Evolutionary conservation across 2,888 invertebrate species (phyloP), one percentile per base, ranked within the genome.

Genomic region (Macropis europaea): DNA sequence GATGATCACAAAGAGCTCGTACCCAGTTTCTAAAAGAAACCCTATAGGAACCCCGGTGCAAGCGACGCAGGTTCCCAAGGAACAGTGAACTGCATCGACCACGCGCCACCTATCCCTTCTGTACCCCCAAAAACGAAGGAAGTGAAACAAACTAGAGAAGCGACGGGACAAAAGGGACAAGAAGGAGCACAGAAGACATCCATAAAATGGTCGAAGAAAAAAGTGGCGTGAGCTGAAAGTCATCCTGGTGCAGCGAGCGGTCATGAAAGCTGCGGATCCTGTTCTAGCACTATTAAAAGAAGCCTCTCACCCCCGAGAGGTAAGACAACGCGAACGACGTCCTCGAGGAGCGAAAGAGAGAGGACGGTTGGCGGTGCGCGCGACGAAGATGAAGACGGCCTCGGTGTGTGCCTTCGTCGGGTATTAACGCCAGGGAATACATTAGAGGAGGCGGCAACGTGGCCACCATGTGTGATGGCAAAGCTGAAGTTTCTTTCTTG

Each of bases 381-480:
- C 81, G 84, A 80, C 76, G 79, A 79, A 77, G 83, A 82, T 79
- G 73, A 82, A n/a, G 82, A 77, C 67, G 80, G 76, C 69, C 82
- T 72, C 79, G 78, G 74, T 69, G 77, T 69, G 77, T 71, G 70
- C 68, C 82, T 73, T 79, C 70, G 73, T 68, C 67, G 81, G 76
- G 82, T 80, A 86, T 85, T 85, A 84, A 82, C 83, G 84, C 82
- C 77, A 82, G 79, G 81, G 83, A 88, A 87, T 86, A 86, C 85
- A 87, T 85, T 84, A 86, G 82, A 86, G 82, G 84, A 84, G 85
- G 83, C 81, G 86, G 87, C 87, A 88, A 88, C 86, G 88, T 88
- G 88, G 88, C 85, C 85, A 84, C 86, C 85, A 86, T 85, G 83
- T 86, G 87, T 84, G 86, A 79, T 79, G 83, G 77, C 74, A 73